A percentile compares a stretch with the other conserved stretches of the same genome.
These are phyloP conservation scores for Paedocypris micromegethes DNA, from an alignment of 2,797 vertebrate species.

Conservation along the genomic window DNA sequence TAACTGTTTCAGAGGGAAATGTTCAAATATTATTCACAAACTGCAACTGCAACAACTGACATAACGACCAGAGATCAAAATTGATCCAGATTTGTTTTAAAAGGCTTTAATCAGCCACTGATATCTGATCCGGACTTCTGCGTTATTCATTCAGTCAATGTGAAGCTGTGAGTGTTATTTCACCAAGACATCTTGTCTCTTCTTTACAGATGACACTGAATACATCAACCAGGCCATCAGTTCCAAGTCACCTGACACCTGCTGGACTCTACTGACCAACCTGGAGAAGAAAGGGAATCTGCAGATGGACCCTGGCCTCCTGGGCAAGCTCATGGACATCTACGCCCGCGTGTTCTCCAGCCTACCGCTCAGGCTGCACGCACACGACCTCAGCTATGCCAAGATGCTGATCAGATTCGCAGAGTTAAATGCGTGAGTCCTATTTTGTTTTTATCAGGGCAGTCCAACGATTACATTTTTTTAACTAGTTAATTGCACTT, in stretches of 20 bases:
- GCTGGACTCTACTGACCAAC: constrained; percentile 76
- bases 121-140: too few species aligned
- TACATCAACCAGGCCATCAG: constrained; percentile 83
- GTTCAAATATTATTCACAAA: too few species aligned
- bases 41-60: too few species aligned
- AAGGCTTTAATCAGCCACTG: too few species aligned
- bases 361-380: constrained; percentile 78
- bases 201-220: constrained; percentile 81
- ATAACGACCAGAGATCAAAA: too few species aligned
- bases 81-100: too few species aligned
- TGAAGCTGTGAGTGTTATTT: too few species aligned
- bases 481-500: too few species aligned
- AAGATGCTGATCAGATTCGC: constrained; percentile 89
- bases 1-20: too few species aligned
- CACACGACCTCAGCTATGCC: constrained; percentile 86
- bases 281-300: constrained; percentile 80
- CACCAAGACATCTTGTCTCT: background rate
- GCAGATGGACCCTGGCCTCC: constrained; percentile 64
- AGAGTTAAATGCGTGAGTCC: constrained; percentile 86
- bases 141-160: too few species aligned
- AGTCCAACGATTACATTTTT: too few species aligned
- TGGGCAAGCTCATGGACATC: constrained; percentile 79
- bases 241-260: constrained; percentile 83
- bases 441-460: background rate
- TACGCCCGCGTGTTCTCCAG: constrained; percentile 83